A percentile compares a stretch with the other conserved stretches of the same genome.
Evolutionary conservation across 2,113 vertebrate genomes (phyloP).

Genomic region (Podilymbus podiceps): DNA sequence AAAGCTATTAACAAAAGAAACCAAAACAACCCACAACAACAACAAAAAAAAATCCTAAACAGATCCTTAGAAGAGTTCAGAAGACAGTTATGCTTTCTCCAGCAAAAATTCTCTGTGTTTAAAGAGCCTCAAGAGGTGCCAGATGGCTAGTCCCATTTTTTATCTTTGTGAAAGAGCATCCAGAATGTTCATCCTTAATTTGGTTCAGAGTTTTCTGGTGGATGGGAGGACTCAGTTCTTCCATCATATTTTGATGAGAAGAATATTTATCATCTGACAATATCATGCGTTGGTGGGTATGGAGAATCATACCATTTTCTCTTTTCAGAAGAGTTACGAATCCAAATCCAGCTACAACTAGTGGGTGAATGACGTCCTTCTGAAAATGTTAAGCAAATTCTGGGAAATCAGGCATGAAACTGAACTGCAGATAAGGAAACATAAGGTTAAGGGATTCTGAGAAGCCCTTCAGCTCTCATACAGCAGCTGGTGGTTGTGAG

Average conservation of each 20-base stretch:
- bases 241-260: neutral
- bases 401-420: constrained; percentile 36
- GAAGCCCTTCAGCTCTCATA: constrained; percentile 22
- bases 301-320: neutral
- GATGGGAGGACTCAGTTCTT: neutral
- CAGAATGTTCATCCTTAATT: constrained; percentile 18
- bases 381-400: constrained; percentile 62
- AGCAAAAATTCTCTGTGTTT: neutral
- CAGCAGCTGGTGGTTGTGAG: constrained; percentile 22
- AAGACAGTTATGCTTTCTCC: neutral
- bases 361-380: constrained; percentile 54
- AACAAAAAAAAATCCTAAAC: too few relatives aligned
- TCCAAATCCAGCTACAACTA: constrained; percentile 36
- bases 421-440: constrained; percentile 36
- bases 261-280: constrained; percentile 46
- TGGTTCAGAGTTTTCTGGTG: constrained; percentile 21
- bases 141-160: constrained; percentile 1
- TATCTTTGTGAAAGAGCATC: constrained; percentile 21
- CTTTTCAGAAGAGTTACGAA: constrained; percentile 4
- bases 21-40: neutral
- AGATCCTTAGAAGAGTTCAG: neutral
- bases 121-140: neutral
- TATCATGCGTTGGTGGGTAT: neutral
- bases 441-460: constrained; percentile 45
- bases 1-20: neutral